These are phyloP conservation scores for Nannoperca australis DNA, from an alignment of 2,797 vertebrate genomes.

Conservation along the genomic window DNA sequence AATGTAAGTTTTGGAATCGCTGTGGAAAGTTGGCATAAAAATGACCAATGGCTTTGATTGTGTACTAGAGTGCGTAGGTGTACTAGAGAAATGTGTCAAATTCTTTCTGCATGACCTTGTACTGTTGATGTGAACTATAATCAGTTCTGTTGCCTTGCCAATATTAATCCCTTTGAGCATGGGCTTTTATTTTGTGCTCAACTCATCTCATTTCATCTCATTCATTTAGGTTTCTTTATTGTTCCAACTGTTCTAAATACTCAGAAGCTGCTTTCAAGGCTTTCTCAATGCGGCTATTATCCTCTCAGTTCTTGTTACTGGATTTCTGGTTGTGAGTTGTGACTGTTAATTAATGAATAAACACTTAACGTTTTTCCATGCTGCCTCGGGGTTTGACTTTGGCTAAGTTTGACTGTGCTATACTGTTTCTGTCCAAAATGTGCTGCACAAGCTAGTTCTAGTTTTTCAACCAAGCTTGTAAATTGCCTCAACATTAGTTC, in stretches of 20 bases:
- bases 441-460: no score
- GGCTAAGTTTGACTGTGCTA: background rate
- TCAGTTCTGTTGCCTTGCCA: background rate
- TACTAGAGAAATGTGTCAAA: no score
- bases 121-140: background rate
- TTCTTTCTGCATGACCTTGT: background rate
- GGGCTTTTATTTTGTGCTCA: background rate
- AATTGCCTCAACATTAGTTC: background rate
- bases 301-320: background rate
- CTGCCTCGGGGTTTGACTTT: background rate
- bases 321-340: background rate
- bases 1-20: background rate
- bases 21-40: background rate
- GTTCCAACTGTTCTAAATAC: background rate
- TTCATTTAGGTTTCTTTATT: background rate
- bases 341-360: background rate
- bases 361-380: background rate
- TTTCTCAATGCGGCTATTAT: background rate
- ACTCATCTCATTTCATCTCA: background rate
- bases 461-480: background rate
- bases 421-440: background rate
- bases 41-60: background rate
- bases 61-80: background rate
- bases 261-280: background rate
- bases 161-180: background rate